Evolutionary conservation across 2,888 invertebrate genomes (phyloP), one percentile per base, ranked within the genome.

Genomic region (Scaptomyza flava): DNA sequence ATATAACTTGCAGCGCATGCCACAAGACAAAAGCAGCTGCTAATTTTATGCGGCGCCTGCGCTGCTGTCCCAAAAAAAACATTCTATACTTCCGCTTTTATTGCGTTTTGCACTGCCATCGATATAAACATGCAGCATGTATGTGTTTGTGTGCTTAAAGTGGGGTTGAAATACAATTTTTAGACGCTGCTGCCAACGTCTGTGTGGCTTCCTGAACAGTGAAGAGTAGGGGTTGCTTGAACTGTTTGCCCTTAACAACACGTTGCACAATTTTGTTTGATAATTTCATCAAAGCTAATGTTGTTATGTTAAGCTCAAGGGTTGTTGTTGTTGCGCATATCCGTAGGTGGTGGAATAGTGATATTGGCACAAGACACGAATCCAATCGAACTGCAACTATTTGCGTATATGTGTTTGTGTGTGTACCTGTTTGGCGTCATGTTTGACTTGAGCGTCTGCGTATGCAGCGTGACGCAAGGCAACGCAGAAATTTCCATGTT

Each of bases 251-350:
- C 27, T 27, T 61, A 66, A 64, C 58, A 58, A 51, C 53, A 79
- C 65, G 65, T 34, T 77, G 72, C 69, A 62, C 79, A 72, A 68
- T 75, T 75, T 75, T 14, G 36, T 56, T 58, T 75, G 65, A 64
- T 68, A 71, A 75, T 70, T 77, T 68, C 59, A 75, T 75, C 77
- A 68, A 77, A 77, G 81, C 67, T 64, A 77, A 78, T 69, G 68
- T 66, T 60, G 33, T 33, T 75, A 72, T 68, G 65, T 74, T 38
- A 51, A 74, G 57, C 59, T 20, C 17, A 59, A 68, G 68, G 68
- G 74, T 61, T 61, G 73, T 41, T 61, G 73, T 41, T 38, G 36
- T 36, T 14, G 38, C n/a, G 50, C 12, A 23, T 50, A 46, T 51
- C 17, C 7, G 30, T 27, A 9, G 27, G 27, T 38, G 12, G 7